Evolutionary conservation across 2,888 invertebrate genomes (phyloP).

Genomic region (Psylliodes chrysocephalus): DNA sequence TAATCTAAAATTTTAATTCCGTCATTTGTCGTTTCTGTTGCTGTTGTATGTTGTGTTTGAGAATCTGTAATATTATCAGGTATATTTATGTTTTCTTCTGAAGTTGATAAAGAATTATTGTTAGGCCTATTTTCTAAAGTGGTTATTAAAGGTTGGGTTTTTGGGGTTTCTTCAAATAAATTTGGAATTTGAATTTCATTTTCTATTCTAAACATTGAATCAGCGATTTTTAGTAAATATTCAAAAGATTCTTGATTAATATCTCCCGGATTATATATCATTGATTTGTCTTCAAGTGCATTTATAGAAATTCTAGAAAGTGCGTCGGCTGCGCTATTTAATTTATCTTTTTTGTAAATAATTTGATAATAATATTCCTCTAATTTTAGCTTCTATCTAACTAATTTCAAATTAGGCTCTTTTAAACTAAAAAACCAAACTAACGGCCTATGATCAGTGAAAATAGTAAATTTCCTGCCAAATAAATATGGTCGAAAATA

Average conservation of each 20-base stretch:
- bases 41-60: background rate
- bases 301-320: conserved; percentile 16
- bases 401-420: background rate
- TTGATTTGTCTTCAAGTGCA: conserved; percentile 13
- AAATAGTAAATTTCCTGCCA: too few relatives aligned
- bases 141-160: background rate
- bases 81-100: too few relatives aligned
- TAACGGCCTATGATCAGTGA: too few relatives aligned
- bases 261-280: conserved; percentile 17
- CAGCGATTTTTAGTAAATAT: conserved; percentile 6
- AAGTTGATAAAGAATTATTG: background rate
- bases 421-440: too few relatives aligned
- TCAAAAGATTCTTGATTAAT: conserved; percentile 8
- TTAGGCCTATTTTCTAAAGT: too few relatives aligned
- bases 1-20: conserved; percentile 4
- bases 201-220: background rate
- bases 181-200: background rate
- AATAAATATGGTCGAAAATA: background rate
- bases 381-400: too few relatives aligned
- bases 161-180: background rate
- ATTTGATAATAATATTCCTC: background rate
- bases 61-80: too few relatives aligned
- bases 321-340: conserved; percentile 9
- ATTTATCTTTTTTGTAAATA: background rate
- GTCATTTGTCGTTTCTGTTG: background rate